Evolutionary conservation across 2,888 invertebrate species (phyloP).

Genomic region (Andrena praecox): DNA sequence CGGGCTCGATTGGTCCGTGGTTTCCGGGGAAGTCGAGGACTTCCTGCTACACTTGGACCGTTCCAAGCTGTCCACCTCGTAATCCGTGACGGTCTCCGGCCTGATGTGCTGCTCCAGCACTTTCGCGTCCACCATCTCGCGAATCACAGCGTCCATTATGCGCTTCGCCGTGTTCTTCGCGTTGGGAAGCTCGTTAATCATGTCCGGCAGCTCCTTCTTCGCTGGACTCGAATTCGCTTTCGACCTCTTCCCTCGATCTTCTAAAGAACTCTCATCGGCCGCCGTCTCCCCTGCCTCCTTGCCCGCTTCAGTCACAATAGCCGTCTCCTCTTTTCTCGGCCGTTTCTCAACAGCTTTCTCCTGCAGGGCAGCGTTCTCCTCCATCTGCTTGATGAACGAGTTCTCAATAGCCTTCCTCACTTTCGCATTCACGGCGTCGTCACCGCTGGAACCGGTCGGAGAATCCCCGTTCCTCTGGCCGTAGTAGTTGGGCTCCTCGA

Average conservation of each 20-base stretch:
- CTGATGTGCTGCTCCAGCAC: constrained; percentile 73
- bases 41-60: constrained; percentile 75
- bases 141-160: constrained; percentile 85
- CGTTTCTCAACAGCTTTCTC: not conserved
- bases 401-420: constrained; percentile 82
- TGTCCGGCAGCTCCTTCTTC: constrained; percentile 77
- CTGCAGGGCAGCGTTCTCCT: constrained; percentile 75
- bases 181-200: constrained; percentile 79
- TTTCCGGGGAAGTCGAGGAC: constrained; percentile 75
- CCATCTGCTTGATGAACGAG: constrained; percentile 82
- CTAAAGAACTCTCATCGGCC: not conserved
- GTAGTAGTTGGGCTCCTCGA: constrained; percentile 76
- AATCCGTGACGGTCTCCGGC: constrained; percentile 67
- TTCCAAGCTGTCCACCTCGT: constrained; percentile 83
- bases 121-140: constrained; percentile 83
- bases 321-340: not conserved
- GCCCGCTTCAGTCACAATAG: not conserved
- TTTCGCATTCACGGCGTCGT: constrained; percentile 76
- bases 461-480: constrained; percentile 38
- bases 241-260: constrained; percentile 51
- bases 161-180: constrained; percentile 80
- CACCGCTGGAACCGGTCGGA: constrained; percentile 27
- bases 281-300: not conserved
- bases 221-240: constrained; percentile 52
- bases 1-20: constrained; percentile 88